Evolutionary conservation across 2,888 invertebrate species (phyloP), one percentile per base, ranked within the genome.

Genomic region (Notodonta dromedarius): DNA sequence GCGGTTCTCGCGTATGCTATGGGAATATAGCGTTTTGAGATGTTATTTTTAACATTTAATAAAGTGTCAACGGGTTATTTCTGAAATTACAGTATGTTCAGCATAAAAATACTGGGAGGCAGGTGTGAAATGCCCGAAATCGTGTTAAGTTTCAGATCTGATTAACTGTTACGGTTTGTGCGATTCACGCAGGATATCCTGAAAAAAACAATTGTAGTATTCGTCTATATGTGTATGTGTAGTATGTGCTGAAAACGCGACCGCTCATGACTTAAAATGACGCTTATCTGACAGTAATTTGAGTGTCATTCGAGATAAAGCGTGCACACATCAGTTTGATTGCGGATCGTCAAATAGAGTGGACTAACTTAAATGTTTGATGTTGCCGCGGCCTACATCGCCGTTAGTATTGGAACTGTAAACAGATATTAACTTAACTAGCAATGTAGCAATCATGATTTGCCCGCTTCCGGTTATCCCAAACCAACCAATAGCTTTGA

Each of bases 271-370:
- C 58, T 70, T 67, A 54, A 46, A 39, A 2, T 57, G 51, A 44
- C 8, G 14, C 60, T 42, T 65, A 74, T 73, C 72, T 71, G 72
- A 66, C 78, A 77, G 79, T 84, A 84, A 84, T 84, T 84, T 78
- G 82, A 74, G 77, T 82, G 81, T 82, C 83, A 85, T 77, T 80
- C 77, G 62, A 82, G 80, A 83, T 84, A 84, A 81, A 80, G 71
- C 71, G 72, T 66, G 69, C 73, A 73, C 79, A 78, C 79, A 81
- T 83, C 82, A 78, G 79, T 79, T 83, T 82, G 79, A 83, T 82
- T 81, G 82, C 69, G 75, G 76, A 71, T 76, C 77, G 76, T 78
- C 80, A 84, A 83, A 82, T 73, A 78, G 66, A 73, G 66, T 67
- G 66, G 70, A 74, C 74, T 69, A 74, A 79, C 77, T 82, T 81